phyloP scores from a whole-genome alignment of 2,888 invertebrate genomes.

The Drosophila monieri region DNA sequence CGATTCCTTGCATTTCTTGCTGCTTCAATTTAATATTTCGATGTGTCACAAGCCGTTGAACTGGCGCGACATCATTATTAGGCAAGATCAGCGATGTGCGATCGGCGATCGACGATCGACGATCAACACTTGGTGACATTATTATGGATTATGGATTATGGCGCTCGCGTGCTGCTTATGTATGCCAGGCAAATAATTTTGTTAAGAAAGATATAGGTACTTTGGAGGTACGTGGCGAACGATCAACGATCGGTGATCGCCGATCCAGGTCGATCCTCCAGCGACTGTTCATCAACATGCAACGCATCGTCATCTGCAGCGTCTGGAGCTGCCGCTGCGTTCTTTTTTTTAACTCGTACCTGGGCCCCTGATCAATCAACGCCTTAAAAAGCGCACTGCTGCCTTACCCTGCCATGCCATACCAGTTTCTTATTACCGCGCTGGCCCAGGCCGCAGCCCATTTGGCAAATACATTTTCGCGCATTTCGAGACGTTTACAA shows the following conservation, averaged over 20 bases:
- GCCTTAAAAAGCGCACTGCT: constrained; percentile 69
- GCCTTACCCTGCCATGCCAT: constrained; percentile 35
- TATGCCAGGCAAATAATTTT: constrained; percentile 66
- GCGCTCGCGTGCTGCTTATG: constrained; percentile 77
- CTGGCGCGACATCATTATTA: constrained; percentile 76
- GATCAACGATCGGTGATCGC: constrained; percentile 26
- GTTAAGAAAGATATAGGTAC: constrained; percentile 47
- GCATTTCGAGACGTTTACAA: constrained; percentile 81
- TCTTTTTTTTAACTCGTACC: not conserved
- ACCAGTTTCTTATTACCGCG: constrained; percentile 66
- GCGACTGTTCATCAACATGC: constrained; percentile 71
- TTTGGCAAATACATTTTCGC: constrained; percentile 78
- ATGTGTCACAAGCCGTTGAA: constrained; percentile 79
- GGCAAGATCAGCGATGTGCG: constrained; percentile 67
- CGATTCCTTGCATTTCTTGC: constrained; percentile 22
- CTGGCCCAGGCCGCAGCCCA: constrained; percentile 32
- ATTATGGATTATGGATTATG: constrained; percentile 76
- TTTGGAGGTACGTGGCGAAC: constrained; percentile 53
- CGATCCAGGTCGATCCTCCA: constrained; percentile 33
- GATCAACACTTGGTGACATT: constrained; percentile 77
- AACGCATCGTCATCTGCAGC: constrained; percentile 49
- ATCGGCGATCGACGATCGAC: constrained; percentile 41
- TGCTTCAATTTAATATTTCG: constrained; percentile 26
- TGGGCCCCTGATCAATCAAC: constrained; percentile 79
- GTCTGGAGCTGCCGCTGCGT: constrained; percentile 14